Conservation (phyloP, 2,113 vertebrate species). For the Cygnus atratus region DNA sequence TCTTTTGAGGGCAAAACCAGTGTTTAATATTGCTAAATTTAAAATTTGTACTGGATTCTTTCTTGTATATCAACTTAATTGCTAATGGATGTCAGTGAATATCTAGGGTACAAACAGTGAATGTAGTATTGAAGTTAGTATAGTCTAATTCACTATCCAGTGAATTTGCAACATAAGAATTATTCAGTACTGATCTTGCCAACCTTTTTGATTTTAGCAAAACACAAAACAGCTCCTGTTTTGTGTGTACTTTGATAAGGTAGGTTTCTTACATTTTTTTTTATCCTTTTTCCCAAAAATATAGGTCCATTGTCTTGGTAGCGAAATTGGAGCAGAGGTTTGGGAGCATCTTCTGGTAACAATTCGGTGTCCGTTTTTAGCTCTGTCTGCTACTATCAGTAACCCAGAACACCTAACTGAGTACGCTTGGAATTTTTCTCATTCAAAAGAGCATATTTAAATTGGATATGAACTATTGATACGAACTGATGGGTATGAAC, state of each 20-base stretch:
- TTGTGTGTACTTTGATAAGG: neutral
- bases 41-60: neutral
- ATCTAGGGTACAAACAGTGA: neutral
- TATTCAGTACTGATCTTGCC: neutral
- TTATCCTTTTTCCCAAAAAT: neutral
- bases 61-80: neutral
- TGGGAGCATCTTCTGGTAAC: slow-evolving; percentile 80
- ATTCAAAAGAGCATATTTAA: neutral
- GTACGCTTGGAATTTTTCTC: slow-evolving; percentile 44
- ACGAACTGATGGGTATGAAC: too few species aligned
- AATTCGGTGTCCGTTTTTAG: slow-evolving; percentile 77
- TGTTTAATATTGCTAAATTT: neutral
- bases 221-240: neutral
- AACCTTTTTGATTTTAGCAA: neutral
- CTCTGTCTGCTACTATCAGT: slow-evolving; percentile 78
- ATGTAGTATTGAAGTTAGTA: neutral
- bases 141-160: neutral
- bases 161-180: neutral
- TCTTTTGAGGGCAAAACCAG: neutral
- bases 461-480: neutral
- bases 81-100: neutral
- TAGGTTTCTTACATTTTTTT: neutral
- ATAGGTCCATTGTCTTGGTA: slow-evolving; percentile 70
- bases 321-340: slow-evolving; percentile 77
- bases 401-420: slow-evolving; percentile 72